Base-by-base conservation (phyloP, 2,113 vertebrate genomes). In the Clarias batrachus region DNA sequence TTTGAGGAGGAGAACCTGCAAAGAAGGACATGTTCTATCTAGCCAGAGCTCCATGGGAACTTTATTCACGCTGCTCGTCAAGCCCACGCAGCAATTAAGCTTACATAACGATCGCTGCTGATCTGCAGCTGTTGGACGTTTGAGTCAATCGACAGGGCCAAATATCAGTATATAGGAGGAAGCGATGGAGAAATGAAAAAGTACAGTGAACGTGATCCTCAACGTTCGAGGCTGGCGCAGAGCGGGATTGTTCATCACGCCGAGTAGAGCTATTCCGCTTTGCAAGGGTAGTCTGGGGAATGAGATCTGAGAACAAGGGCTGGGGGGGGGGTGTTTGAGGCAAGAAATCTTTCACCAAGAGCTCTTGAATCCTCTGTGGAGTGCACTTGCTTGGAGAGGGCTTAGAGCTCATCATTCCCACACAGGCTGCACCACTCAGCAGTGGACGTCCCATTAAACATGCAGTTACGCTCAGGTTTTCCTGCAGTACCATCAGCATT, bases 31-130 rank as follows among this genome's bases (percentile, higher is more conserved):
- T 74, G 82, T 30, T 56, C 62, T 23, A 27, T 56, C 62, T 23
- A 30, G 59, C 48, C 77, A 62, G 48, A 37, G 52, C 85, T 80
- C 52, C n/a, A 56, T 74, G 56, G 7, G 37, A 52, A 71, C 86
- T 87, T 82, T 80, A 83, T 48, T 81, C 70, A 74, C 27, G 10
- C 74, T 56, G 84, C 63, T 82, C 27, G 66, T 52, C 63, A 76
- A 56, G 48, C 88, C 85, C 82, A 83, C 87, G 63, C 87, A 76
- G 83, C 66, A 74, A 83, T 85, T 76, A 81, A 57, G 37, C 74
- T 89, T 89, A 81, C 87, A 87, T 89, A 91, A 90, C 23, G 17
- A 85, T 57, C 83, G 41, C 62, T 89, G 84, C 86, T 77, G 85
- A 62, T 77, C 90, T 85, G 80, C 86, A 63, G 82, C 83, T 88